These are phyloP conservation scores for Leptopilina myrica DNA, from an alignment of 2,888 invertebrate species.

Conservation along the genomic window DNA sequence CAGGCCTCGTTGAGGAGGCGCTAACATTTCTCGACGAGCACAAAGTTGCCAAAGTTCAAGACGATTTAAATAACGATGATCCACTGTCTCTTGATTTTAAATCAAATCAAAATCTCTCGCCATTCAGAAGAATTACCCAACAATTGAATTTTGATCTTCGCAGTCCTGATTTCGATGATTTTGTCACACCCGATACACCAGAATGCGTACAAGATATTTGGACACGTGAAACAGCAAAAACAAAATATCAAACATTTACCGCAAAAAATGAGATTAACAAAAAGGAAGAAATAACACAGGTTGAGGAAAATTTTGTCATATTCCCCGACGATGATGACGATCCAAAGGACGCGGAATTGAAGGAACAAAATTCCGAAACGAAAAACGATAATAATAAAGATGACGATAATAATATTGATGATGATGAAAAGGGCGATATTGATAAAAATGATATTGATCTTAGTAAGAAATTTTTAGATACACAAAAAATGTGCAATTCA, in stretches of 20 bases:
- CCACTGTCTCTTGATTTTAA: conserved; percentile 65
- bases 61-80: conserved; percentile 65
- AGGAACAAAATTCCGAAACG: conserved; percentile 51
- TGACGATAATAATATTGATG: conserved; percentile 62
- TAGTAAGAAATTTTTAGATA: conserved; percentile 77
- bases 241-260: conserved; percentile 64
- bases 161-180: conserved; percentile 86
- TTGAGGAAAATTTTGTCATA: conserved; percentile 79
- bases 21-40: conserved; percentile 89
- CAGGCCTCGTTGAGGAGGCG: conserved; percentile 90
- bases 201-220: conserved; percentile 82
- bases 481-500: conserved; percentile 81
- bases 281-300: conserved; percentile 67
- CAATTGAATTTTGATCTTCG: conserved; percentile 85
- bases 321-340: conserved; percentile 80
- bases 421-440: conserved; percentile 67
- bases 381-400: conserved; percentile 51
- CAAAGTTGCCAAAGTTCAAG: conserved; percentile 77
- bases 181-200: conserved; percentile 83
- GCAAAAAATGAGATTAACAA: conserved; percentile 63
- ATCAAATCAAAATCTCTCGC: conserved; percentile 80
- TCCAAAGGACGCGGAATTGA: conserved; percentile 58
- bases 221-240: conserved; percentile 78
- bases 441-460: conserved; percentile 70
- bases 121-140: conserved; percentile 87